Evolutionary conservation across 2,888 invertebrate species (phyloP).

Genomic region (Aphidoletes aphidimyza): DNA sequence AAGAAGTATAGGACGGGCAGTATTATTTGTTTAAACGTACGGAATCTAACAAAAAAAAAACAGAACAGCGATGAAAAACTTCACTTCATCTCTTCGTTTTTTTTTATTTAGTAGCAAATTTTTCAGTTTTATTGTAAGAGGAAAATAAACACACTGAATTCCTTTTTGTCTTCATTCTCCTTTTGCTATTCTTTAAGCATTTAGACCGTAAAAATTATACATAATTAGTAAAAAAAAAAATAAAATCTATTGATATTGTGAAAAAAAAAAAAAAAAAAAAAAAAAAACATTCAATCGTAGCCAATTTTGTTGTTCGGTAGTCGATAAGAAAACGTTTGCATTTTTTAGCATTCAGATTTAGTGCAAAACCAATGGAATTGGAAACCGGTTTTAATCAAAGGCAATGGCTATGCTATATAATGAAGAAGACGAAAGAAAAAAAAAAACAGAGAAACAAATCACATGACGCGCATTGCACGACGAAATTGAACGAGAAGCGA

Average conservation of each 20-base stretch:
- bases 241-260: conserved; percentile 47
- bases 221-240: conserved; percentile 39
- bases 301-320: background rate
- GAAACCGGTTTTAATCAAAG: background rate
- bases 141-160: background rate
- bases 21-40: conserved; percentile 36
- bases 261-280: background rate
- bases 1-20: background rate
- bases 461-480: conserved; percentile 4
- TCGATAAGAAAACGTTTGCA: too few relatives aligned
- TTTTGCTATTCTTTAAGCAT: conserved; percentile 39
- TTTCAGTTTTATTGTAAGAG: background rate
- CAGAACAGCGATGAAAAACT: too few relatives aligned
- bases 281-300: background rate
- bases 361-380: background rate
- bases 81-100: too few relatives aligned
- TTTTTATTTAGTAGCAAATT: conserved; percentile 7
- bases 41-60: background rate
- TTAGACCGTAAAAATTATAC: conserved; percentile 37
- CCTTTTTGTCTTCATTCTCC: conserved; percentile 30
- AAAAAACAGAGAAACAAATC: too few relatives aligned
- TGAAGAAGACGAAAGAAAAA: too few relatives aligned
- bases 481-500: background rate
- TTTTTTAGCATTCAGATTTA: background rate
- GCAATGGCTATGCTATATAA: background rate